phyloP scores from a whole-genome alignment of 1,140 invertebrate genomes.

The Ephestia elutella region DNA sequence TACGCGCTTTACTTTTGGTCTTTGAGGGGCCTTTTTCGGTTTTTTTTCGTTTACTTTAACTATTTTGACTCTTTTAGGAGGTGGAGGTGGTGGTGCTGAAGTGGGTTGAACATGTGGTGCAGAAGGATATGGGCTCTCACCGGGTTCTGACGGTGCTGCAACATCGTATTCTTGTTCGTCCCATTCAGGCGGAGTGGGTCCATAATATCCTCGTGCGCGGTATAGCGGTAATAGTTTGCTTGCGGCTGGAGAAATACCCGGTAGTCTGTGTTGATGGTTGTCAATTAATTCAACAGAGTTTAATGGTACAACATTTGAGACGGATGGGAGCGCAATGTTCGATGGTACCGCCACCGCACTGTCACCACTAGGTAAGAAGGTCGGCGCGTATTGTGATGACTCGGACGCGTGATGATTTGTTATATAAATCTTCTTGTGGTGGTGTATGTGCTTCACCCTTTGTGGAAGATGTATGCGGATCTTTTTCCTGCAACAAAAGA shows the following conservation, averaged over 20 bases:
- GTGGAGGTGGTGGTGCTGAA: slow-evolving; percentile 20
- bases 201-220: slow-evolving; percentile 66
- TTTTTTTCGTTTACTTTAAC: slow-evolving; percentile 58
- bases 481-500: slow-evolving; percentile 72
- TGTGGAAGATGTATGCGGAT: slow-evolving; percentile 74
- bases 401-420: slow-evolving; percentile 63
- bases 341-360: slow-evolving; percentile 54
- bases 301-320: slow-evolving; percentile 46
- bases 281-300: slow-evolving; percentile 55
- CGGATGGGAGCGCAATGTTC: slow-evolving; percentile 46
- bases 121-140: slow-evolving; percentile 30
- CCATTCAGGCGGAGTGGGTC: slow-evolving; percentile 51
- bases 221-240: slow-evolving; percentile 65
- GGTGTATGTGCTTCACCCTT: slow-evolving; percentile 74
- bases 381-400: slow-evolving; percentile 62
- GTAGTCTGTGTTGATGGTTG: slow-evolving; percentile 35
- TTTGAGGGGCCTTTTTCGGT: slow-evolving; percentile 48
- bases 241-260: slow-evolving; percentile 30
- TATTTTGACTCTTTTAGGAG: slow-evolving; percentile 58
- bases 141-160: slow-evolving; percentile 30
- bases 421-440: slow-evolving; percentile 73
- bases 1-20: slow-evolving; percentile 53
- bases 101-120: slow-evolving; percentile 33
- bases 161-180: slow-evolving; percentile 57
- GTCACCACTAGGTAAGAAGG: slow-evolving; percentile 55